phyloP scores from a whole-genome alignment of 2,113 vertebrate genomes.

The Excalfactoria chinensis region DNA sequence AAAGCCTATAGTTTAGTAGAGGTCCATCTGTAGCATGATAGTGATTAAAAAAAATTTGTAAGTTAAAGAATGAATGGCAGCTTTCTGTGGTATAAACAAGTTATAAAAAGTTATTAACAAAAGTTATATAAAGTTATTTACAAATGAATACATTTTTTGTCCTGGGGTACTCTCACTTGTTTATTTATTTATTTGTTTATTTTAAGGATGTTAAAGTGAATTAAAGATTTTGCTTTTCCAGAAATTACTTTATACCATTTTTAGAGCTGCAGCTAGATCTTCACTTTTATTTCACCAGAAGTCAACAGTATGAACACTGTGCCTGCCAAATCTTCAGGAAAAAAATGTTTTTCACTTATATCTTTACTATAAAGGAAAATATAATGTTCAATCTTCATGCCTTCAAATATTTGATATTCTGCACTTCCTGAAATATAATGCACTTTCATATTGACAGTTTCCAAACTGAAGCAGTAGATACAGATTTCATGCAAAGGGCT shows the following conservation, averaged over 20 bases:
- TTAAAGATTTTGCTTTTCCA: slow-evolving; percentile 7
- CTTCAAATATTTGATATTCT: neutral
- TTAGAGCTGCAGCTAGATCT: neutral
- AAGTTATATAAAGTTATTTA: neutral
- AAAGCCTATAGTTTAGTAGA: neutral
- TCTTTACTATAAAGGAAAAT: neutral
- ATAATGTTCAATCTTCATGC: neutral
- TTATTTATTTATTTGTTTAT: neutral
- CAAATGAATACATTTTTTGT: neutral
- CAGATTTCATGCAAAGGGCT: neutral
- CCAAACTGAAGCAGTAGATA: neutral
- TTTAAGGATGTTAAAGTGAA: neutral
- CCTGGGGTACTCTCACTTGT: neutral
- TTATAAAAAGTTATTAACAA: too few species aligned
- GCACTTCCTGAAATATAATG: neutral
- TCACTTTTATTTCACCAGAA: slow-evolving; percentile 10
- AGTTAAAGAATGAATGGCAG: neutral
- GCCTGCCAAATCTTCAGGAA: neutral
- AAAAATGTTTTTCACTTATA: neutral
- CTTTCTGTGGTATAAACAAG: neutral
- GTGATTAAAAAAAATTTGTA: neutral
- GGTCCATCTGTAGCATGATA: neutral
- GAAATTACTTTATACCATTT: neutral
- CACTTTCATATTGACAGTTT: neutral
- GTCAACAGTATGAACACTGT: neutral